Base-by-base conservation (phyloP, 2,797 vertebrate genomes). In the Pseudopleuronectes americanus region DNA sequence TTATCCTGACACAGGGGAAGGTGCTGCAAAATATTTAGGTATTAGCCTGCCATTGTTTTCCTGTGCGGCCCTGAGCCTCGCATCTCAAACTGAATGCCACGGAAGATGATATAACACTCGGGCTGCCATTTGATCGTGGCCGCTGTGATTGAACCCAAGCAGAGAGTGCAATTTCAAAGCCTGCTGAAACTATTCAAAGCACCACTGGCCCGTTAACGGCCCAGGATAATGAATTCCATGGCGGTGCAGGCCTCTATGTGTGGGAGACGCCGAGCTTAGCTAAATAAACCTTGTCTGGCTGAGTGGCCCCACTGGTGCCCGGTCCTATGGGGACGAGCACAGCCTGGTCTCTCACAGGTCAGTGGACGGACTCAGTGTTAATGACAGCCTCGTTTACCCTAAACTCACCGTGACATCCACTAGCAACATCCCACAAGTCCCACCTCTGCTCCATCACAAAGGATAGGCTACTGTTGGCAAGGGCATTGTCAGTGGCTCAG, bases 261-360 rank as follows among this genome's bases (percentile, higher is more conserved):
- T 84, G 86, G 84, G 89, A 90, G 84, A 90, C 86, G 80, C 79
- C 2, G 70, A 83, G 91, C 90, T 91, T 90, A 91, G 81, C 87
- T 90, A 93, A 91, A 91, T 90, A 93, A 93, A 93, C 86, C 85
- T 80, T 73, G 90, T 90, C 89, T 90, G 85, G 84, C 70, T 71
- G 80, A 89, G 79, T 82, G 78, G 80, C 83, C 87, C 88, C 86
- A 72, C 69, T 87, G 85, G 81, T 84, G 81, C 78, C 75, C 60
- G 10, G 76, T 67, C 73, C 71, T 74, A 33, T 55, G 63, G 71
- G 81, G 84, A 86, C 72, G 24, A 81, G 79, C 84, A 74, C 71
- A 54, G 71, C 70, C 73, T 66, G 74, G 78, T 86, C 83, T 66
- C 71, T 89, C 79, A 89, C 81, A 89, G 91, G 77, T 92, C 85